These are phyloP conservation scores for Tauraco hartlaubi DNA, from an alignment of 2,797 vertebrate genomes.

Conservation along the genomic window DNA sequence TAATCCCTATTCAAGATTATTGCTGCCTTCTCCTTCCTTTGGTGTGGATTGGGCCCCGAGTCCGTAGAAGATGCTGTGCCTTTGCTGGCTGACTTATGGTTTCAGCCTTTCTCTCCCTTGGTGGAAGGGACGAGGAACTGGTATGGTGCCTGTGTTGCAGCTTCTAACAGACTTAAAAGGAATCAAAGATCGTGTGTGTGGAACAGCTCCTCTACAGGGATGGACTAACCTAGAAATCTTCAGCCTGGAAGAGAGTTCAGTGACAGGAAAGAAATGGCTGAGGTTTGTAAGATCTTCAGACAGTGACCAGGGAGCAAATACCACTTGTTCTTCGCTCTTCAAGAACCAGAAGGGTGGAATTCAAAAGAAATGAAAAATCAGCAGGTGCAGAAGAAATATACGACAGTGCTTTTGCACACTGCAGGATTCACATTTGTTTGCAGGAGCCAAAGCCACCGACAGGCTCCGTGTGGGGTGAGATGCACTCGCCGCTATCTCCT, in stretches of 20 bases:
- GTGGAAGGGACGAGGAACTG: not conserved
- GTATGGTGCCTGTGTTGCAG: not conserved
- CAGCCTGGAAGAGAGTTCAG: not conserved
- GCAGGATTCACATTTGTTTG: not conserved
- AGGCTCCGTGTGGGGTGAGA: not conserved
- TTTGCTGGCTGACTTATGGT: not conserved
- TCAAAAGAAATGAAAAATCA: not conserved
- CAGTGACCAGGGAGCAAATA: not conserved
- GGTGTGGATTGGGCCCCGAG: accelerated
- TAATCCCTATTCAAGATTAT: not conserved
- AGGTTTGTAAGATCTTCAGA: not conserved
- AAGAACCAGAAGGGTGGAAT: not conserved
- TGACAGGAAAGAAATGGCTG: not conserved
- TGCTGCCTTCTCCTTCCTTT: not conserved
- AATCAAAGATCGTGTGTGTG: not conserved
- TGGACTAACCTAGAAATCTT: not conserved
- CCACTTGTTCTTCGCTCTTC: not conserved
- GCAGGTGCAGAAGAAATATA: not conserved
- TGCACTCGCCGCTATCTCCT: not conserved
- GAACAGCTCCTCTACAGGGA: not conserved
- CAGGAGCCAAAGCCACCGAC: not conserved
- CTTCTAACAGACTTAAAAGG: not conserved
- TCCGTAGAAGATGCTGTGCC: not conserved
- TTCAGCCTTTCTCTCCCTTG: not conserved
- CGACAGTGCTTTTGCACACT: not conserved